Percentiles rank a stretch among this genome's conserved stretches.
These are phyloP conservation scores for Manis crassicaudata DNA, from an alignment of 2,797 vertebrate species.

Conservation along the genomic window DNA sequence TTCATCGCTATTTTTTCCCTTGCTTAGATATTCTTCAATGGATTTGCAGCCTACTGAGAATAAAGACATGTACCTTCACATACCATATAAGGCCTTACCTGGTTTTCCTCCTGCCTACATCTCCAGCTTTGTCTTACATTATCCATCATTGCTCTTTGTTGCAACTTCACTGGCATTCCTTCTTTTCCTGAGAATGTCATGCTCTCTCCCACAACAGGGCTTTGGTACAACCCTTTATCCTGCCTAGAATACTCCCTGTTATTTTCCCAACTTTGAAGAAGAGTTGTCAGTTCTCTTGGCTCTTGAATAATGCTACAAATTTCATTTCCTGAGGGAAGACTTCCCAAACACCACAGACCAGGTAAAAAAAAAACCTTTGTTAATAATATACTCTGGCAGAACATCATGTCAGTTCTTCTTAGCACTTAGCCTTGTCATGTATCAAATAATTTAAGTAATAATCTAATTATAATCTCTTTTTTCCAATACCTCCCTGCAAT, in stretches of 20 bases:
- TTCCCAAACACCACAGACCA: not conserved
- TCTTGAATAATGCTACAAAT: not conserved
- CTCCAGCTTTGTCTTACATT: not conserved
- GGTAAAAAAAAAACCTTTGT: not conserved
- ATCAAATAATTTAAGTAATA: not conserved
- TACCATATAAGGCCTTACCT: not conserved
- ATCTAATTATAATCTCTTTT: not conserved
- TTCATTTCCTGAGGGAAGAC: not conserved
- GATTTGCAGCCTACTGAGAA: not conserved
- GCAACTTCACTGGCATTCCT: not conserved
- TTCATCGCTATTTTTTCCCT: not conserved
- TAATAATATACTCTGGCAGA: not conserved
- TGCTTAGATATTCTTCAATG: not conserved
- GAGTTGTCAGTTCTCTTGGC: not conserved
- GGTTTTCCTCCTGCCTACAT: not conserved
- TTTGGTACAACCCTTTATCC: not conserved
- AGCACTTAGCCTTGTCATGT: not conserved
- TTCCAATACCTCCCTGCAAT: not conserved
- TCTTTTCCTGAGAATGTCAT: not conserved
- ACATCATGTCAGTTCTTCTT: not conserved
- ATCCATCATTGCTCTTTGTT: not conserved
- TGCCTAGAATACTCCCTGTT: not conserved
- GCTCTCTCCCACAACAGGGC: not conserved
- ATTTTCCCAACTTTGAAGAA: not conserved
- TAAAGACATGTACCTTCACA: not conserved